Percentiles rank a stretch among this genome's conserved stretches.
phyloP scores from a whole-genome alignment of 2,888 invertebrate genomes.

The Drosophila parthenogenetica region DNA sequence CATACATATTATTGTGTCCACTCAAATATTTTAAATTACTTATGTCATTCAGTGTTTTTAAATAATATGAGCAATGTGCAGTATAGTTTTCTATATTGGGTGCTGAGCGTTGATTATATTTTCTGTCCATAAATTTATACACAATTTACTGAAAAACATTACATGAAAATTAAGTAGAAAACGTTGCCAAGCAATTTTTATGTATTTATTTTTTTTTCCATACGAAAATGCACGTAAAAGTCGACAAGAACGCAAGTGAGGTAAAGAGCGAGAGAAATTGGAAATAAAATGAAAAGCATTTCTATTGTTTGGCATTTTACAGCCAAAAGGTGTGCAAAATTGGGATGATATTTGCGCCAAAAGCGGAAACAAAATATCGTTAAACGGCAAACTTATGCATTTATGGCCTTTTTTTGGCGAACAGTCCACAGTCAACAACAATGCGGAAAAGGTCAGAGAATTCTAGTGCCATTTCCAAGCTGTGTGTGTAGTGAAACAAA shows the following conservation, averaged over 20 bases:
- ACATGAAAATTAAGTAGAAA: conserved; percentile 29
- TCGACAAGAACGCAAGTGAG: conserved; percentile 11
- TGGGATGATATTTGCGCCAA: conserved; percentile 36
- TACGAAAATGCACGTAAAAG: not conserved
- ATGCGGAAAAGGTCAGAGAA: conserved; percentile 28
- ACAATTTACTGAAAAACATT: conserved; percentile 17
- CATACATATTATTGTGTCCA: too few relatives aligned
- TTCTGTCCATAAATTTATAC: conserved; percentile 1
- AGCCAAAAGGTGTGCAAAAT: conserved; percentile 59
- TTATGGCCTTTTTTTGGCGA: conserved; percentile 63
- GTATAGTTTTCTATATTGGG: not conserved
- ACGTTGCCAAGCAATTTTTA: conserved; percentile 14
- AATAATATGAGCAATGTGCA: too few relatives aligned
- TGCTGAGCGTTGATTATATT: not conserved
- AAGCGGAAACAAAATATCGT: conserved; percentile 75
- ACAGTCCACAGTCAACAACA: conserved; percentile 11
- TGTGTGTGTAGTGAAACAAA: conserved; percentile 46
- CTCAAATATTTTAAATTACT: too few relatives aligned
- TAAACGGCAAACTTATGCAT: conserved; percentile 78
- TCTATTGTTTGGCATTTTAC: conserved; percentile 37
- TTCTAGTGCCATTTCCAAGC: conserved; percentile 56
- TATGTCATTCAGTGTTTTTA: too few relatives aligned
- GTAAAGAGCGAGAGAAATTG: conserved; percentile 12
- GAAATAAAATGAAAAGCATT: conserved; percentile 48
- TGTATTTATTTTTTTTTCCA: conserved; percentile 8